phyloP scores from a whole-genome alignment of 2,113 vertebrate genomes.

The Sylvilagus bachmani region DNA sequence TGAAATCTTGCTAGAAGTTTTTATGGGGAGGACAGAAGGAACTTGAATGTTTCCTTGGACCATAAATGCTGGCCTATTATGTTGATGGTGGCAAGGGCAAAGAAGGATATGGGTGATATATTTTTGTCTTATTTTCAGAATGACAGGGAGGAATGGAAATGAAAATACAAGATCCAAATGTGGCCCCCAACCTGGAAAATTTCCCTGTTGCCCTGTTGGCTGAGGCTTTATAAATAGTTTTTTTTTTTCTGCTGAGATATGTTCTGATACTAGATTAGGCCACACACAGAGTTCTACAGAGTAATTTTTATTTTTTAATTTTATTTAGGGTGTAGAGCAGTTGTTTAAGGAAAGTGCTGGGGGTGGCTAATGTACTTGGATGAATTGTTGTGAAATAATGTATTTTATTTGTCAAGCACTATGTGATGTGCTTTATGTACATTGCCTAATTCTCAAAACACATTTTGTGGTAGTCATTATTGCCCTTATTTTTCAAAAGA shows the following conservation, averaged over 20 bases:
- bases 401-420: constrained; percentile 56
- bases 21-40: neutral
- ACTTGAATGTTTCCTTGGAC: neutral
- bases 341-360: constrained; percentile 29
- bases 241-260: constrained; percentile 41
- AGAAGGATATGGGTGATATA: neutral
- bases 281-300: constrained; percentile 7
- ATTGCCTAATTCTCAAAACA: constrained; percentile 3
- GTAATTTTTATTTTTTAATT: too few relatives aligned
- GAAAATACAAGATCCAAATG: constrained; percentile 39
- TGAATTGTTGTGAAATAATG: constrained; percentile 35
- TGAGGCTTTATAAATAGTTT: constrained; percentile 57
- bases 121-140: neutral
- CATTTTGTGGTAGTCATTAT: constrained; percentile 6
- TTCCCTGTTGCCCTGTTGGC: neutral
- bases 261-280: constrained; percentile 51
- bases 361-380: neutral
- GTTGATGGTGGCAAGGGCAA: neutral
- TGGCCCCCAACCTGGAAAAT: neutral
- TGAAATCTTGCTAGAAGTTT: neutral
- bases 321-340: too few relatives aligned
- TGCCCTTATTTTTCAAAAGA: constrained; percentile 41
- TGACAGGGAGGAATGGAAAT: neutral
- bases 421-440: neutral
- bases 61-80: neutral